Evolutionary conservation across 2,888 invertebrate genomes (phyloP), one percentile per base, ranked within the genome.

Genomic region (Melikaiella ostensackeni): DNA sequence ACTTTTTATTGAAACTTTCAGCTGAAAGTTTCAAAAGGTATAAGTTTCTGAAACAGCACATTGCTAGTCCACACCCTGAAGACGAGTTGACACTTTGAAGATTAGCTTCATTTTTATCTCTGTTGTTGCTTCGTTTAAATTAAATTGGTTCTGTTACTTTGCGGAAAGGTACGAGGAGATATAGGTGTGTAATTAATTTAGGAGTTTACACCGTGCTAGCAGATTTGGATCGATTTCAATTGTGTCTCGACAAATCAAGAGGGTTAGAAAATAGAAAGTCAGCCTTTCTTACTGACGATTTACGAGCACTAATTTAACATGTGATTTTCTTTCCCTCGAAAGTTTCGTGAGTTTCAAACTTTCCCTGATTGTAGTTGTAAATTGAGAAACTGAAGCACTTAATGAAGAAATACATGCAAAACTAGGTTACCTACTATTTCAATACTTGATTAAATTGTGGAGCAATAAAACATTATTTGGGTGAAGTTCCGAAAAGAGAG

Each of bases 21-120:
- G n/a, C n/a, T n/a, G n/a, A n/a, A n/a, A n/a, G n/a, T n/a, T n/a
- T n/a, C n/a, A n/a, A n/a, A n/a, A n/a, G n/a, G n/a, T n/a, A n/a
- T n/a, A n/a, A n/a, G n/a, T n/a, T n/a, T n/a, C n/a, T n/a, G n/a
- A n/a, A n/a, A n/a, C n/a, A n/a, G n/a, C n/a, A n/a, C n/a, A n/a
- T n/a, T 0, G 9, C 19, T 55, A n/a, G 55, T 21, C 7, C 55
- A 55, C 50, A 50, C 50, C 46, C 21, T 50, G 21, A 70, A 70
- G 30, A 70, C 33, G 30, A 30, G n/a, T 46, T 50, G 70, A 70
- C 70, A 70, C 30, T 70, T 30, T n/a, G 70, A 50, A 70, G 33
- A 70, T 50, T 70, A 70, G 30, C n/a, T 70, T 70, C 46, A 70
- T 70, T 70, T n/a, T 70, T 46, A 70, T 50, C 70, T 70, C 70